Percentiles rank a stretch among this genome's conserved stretches.
phyloP scores from a whole-genome alignment of 2,113 vertebrate genomes.

The Gulo gulo region DNA sequence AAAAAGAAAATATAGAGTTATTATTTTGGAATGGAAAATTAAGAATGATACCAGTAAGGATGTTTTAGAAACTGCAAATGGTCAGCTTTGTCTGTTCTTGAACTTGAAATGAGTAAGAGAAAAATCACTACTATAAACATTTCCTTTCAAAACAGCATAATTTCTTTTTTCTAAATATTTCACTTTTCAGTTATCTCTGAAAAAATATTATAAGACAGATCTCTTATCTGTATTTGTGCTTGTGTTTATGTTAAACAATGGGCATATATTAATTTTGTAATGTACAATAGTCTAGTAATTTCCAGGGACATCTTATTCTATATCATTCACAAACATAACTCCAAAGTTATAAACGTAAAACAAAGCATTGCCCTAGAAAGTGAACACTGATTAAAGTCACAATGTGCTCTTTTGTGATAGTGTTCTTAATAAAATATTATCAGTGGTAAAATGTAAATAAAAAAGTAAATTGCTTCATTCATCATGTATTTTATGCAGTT shows the following conservation, averaged over 20 bases:
- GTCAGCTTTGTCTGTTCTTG: background rate
- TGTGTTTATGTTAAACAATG: slow-evolving; percentile 26
- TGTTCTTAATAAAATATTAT: slow-evolving; percentile 81
- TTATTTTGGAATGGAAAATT: background rate
- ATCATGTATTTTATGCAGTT: slow-evolving; percentile 80
- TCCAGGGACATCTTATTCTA: slow-evolving; percentile 38
- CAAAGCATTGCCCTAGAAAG: slow-evolving; percentile 60
- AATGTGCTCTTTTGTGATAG: slow-evolving; percentile 63
- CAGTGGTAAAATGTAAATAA: slow-evolving; percentile 82
- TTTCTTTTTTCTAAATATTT: background rate
- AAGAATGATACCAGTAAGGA: background rate
- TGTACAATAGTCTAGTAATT: background rate
- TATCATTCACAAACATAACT: slow-evolving; percentile 15
- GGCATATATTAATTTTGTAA: slow-evolving; percentile 44
- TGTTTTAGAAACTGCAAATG: background rate
- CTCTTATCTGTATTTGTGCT: slow-evolving; percentile 39
- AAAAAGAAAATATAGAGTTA: background rate
- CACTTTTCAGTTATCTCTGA: background rate
- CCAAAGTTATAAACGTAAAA: slow-evolving; percentile 65
- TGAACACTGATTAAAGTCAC: slow-evolving; percentile 75
- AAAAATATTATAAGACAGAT: background rate
- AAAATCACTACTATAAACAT: background rate
- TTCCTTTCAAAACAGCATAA: background rate
- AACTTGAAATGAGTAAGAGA: background rate
- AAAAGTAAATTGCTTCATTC: slow-evolving; percentile 82